These are phyloP conservation scores for Gonocerus acuteangulatus DNA, from an alignment of 2,888 invertebrate genomes.

Conservation along the genomic window DNA sequence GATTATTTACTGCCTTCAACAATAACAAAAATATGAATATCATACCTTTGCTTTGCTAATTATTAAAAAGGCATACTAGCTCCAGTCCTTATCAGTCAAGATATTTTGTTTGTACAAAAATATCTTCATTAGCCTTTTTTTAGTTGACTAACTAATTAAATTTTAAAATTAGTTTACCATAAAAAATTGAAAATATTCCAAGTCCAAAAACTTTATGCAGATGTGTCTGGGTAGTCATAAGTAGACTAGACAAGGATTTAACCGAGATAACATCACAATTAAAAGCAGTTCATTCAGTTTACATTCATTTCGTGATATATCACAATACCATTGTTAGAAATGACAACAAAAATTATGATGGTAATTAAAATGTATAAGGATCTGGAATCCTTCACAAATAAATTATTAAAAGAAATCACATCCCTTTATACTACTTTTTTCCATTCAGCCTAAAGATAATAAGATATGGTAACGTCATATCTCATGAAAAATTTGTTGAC, in stretches of 20 bases:
- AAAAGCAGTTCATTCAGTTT: not conserved
- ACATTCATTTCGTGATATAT: not conserved
- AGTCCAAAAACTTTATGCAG: not conserved
- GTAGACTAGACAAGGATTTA: not conserved
- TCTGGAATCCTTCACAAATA: not conserved
- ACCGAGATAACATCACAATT: not conserved
- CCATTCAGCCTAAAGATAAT: not conserved
- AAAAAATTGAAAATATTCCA: not conserved
- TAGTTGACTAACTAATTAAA: not conserved
- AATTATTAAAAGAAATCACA: not conserved
- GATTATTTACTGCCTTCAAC: not conserved
- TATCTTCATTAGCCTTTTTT: not conserved
- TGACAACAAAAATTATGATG: not conserved
- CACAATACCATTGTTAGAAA: not conserved
- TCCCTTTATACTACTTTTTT: not conserved
- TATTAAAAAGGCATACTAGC: not conserved
- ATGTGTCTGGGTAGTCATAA: not conserved
- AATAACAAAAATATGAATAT: not conserved
- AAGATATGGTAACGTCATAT: constrained; percentile 9
- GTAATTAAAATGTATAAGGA: not conserved
- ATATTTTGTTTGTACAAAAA: not conserved
- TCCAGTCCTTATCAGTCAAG: not conserved
- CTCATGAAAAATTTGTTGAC: not conserved
- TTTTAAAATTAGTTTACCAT: too few relatives aligned
- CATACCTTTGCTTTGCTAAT: not conserved